Conservation (phyloP, 2,888 invertebrate genomes). For the Eristalis pertinax region DNA sequence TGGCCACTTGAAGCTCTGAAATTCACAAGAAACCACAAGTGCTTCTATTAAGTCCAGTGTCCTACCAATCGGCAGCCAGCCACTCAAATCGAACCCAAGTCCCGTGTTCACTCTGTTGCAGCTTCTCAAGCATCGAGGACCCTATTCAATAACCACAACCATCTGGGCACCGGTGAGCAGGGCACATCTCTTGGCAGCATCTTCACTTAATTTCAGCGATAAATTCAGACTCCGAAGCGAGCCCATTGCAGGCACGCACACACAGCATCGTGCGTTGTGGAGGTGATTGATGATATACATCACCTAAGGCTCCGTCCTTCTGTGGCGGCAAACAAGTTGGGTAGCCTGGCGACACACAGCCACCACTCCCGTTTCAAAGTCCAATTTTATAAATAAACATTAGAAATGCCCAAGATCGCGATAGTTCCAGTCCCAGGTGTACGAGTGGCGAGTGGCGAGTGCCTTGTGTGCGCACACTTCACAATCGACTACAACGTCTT, state of each 20-base stretch:
- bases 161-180: not conserved
- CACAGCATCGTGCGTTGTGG: not conserved
- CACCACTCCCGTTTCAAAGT: slow-evolving; percentile 44
- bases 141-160: not conserved
- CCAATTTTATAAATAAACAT: slow-evolving; percentile 68
- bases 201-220: not conserved
- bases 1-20: too few relatives aligned
- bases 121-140: too few relatives aligned
- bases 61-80: too few relatives aligned
- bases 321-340: not conserved
- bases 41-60: too few relatives aligned
- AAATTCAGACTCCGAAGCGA: not conserved
- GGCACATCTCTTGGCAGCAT: not conserved
- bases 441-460: not conserved
- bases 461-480: slow-evolving; percentile 5
- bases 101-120: too few relatives aligned
- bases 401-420: slow-evolving; percentile 26
- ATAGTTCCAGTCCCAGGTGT: slow-evolving; percentile 59
- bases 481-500: slow-evolving; percentile 15
- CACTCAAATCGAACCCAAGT: too few relatives aligned
- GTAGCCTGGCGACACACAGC: not conserved
- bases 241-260: not conserved
- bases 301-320: not conserved
- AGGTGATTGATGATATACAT: not conserved
- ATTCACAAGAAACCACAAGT: too few relatives aligned